These are phyloP conservation scores for Leptinotarsa defecta DNA, from an alignment of 1,140 invertebrate genomes.

Conservation along the genomic window DNA sequence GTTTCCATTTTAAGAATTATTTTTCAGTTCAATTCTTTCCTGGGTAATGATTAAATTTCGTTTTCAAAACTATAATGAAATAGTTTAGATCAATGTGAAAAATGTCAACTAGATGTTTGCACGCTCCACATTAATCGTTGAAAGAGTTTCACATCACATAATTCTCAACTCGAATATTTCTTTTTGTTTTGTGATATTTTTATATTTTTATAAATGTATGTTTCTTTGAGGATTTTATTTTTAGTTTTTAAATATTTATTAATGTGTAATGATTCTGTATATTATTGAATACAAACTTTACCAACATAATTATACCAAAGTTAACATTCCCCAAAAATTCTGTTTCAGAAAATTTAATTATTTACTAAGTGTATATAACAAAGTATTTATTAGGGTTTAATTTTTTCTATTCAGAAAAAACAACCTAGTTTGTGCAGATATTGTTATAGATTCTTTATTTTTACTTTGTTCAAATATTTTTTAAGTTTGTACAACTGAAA, in stretches of 20 bases:
- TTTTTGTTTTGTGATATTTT: constrained; percentile 44
- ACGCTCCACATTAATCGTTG: constrained; percentile 22
- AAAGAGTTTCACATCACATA: constrained; percentile 30
- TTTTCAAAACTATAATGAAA: background rate
- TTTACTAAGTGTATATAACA: constrained; percentile 54
- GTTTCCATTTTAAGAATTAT: background rate
- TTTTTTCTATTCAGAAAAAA: constrained; percentile 30
- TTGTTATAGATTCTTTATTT: constrained; percentile 46
- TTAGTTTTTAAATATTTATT: constrained; percentile 42
- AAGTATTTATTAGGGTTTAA: constrained; percentile 52
- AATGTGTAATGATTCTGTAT: constrained; percentile 41
- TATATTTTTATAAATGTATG: constrained; percentile 38
- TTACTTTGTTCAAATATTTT: constrained; percentile 40
- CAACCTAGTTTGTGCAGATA: constrained; percentile 36
- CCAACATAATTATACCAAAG: constrained; percentile 60
- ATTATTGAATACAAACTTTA: constrained; percentile 51
- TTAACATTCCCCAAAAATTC: constrained; percentile 59
- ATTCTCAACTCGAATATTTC: constrained; percentile 15
- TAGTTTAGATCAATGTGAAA: constrained; percentile 8
- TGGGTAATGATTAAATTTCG: background rate
- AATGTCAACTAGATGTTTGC: constrained; percentile 39
- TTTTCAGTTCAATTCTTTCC: constrained; percentile 10
- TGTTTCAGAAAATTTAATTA: constrained; percentile 52
- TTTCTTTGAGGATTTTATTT: constrained; percentile 40
- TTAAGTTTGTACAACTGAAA: constrained; percentile 45